Evolutionary conservation across 2,797 vertebrate species (phyloP).

Genomic region (Melanotaenia pygmaea): DNA sequence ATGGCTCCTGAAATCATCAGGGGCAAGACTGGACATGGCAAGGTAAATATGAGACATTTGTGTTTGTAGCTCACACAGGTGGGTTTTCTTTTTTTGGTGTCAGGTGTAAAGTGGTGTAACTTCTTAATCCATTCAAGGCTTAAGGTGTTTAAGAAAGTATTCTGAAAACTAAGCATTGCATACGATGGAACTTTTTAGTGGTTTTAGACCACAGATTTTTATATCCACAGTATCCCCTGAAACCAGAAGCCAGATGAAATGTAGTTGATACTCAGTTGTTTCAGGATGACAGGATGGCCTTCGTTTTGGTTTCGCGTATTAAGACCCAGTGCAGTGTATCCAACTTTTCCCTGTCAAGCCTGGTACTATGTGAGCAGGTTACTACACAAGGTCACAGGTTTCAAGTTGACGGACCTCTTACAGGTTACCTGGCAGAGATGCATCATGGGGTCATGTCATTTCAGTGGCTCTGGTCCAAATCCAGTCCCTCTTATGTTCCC

Average conservation of each 20-base stretch:
- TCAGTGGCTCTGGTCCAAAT: not conserved
- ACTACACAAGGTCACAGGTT: not conserved
- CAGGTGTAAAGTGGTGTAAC: fast-evolving
- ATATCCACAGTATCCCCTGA: no score
- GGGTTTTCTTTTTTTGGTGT: not conserved
- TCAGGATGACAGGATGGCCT: not conserved
- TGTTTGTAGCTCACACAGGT: not conserved
- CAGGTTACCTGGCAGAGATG: not conserved
- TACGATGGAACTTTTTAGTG: no score
- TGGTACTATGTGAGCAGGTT: not conserved
- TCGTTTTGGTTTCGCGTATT: not conserved
- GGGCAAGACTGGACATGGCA: slow-evolving; percentile 91
- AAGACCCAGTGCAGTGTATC: not conserved
- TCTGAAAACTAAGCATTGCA: not conserved
- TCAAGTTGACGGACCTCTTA: not conserved
- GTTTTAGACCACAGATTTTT: no score
- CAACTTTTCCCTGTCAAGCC: not conserved
- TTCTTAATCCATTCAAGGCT: not conserved
- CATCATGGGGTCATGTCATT: not conserved
- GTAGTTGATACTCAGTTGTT: not conserved
- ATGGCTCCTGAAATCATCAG: slow-evolving; percentile 97
- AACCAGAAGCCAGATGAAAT: no score
- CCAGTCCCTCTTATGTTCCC: not conserved
- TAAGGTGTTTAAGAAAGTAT: not conserved
- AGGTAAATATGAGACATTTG: slow-evolving; percentile 76